A percentile compares a stretch with the other conserved stretches of the same genome.
These are phyloP conservation scores for Lordiphosa fenestrarum DNA, from an alignment of 2,888 invertebrate genomes.

Conservation along the genomic window DNA sequence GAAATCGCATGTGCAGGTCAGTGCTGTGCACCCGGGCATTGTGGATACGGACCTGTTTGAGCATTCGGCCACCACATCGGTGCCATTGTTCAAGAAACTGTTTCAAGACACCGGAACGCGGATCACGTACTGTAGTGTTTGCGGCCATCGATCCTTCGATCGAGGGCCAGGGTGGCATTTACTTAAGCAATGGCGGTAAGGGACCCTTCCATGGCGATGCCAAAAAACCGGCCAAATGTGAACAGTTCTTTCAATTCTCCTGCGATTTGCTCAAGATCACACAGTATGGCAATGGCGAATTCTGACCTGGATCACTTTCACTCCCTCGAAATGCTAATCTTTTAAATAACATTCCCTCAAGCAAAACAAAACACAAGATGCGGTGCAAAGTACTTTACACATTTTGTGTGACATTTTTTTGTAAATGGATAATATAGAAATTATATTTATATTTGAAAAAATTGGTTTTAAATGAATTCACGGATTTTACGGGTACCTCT, in stretches of 20 bases:
- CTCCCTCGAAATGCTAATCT: slow-evolving; percentile 23
- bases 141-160: slow-evolving; percentile 88
- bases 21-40: slow-evolving; percentile 92
- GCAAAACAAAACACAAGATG: slow-evolving; percentile 3
- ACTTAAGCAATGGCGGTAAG: slow-evolving; percentile 88
- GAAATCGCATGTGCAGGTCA: slow-evolving; percentile 84
- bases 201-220: slow-evolving; percentile 83
- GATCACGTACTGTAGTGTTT: slow-evolving; percentile 89
- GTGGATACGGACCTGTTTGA: slow-evolving; percentile 91
- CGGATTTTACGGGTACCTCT: no score
- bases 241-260: slow-evolving; percentile 86
- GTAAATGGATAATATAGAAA: neutral
- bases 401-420: neutral
- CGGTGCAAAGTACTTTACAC: slow-evolving; percentile 49
- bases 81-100: slow-evolving; percentile 84
- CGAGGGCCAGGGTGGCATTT: slow-evolving; percentile 89
- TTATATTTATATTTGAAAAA: no score
- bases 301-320: slow-evolving; percentile 14
- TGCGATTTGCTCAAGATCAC: slow-evolving; percentile 83
- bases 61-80: slow-evolving; percentile 84
- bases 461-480: neutral
- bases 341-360: slow-evolving; percentile 14
- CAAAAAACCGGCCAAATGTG: slow-evolving; percentile 83
- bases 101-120: slow-evolving; percentile 91
- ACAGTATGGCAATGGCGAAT: slow-evolving; percentile 79